Base-by-base conservation (phyloP, 2,888 invertebrate species). In the Nysson spinosus region DNA sequence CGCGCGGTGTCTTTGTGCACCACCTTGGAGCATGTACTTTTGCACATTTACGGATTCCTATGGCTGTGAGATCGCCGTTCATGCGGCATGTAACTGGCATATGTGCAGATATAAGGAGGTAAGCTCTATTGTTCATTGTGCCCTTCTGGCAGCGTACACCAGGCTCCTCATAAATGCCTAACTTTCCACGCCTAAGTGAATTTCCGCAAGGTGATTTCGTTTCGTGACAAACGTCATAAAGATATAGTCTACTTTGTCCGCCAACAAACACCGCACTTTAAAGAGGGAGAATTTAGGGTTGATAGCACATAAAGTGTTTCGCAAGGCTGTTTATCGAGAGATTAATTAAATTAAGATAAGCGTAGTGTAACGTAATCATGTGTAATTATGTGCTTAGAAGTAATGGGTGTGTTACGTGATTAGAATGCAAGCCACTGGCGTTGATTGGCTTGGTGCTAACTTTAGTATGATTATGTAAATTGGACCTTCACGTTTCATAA, bases 81-180 rank as follows among this genome's bases (percentile, higher is more conserved):
- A 9, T n/a, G 30, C 11, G 6, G 9, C 35, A 26, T 30, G 49
- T 17, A 14, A 12, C 5, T 12, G n/a, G 24, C 24, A 14, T 22
- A 7, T 14, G 24, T 37, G 43, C 42, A 28, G 63, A 68, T 43
- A 56, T 46, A 52, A 57, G 39, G 37, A 52, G 62, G 54, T 26
- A 47, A 47, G 40, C 61, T 55, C 71, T 64, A 73, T 73, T 73
- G 73, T 73, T 71, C 73, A 58, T 68, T 68, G 75, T 73, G 52
- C 44, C 58, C 35, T 14, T 61, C 44, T 62, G 55, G 49, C 55
- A 60, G 32, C 42, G 35, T 30, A 20, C 52, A 42, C 52, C 46
- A 17, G 54, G 37, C 50, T 52, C 14, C 52, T 42, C 70, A 57
- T 46, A 67, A 67, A 58, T 58, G 61, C 44, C 35, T 57, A 47